Percentiles rank a stretch among this genome's conserved stretches.
phyloP scores from a whole-genome alignment of 2,888 invertebrate species.

The Epirrita christyi region DNA sequence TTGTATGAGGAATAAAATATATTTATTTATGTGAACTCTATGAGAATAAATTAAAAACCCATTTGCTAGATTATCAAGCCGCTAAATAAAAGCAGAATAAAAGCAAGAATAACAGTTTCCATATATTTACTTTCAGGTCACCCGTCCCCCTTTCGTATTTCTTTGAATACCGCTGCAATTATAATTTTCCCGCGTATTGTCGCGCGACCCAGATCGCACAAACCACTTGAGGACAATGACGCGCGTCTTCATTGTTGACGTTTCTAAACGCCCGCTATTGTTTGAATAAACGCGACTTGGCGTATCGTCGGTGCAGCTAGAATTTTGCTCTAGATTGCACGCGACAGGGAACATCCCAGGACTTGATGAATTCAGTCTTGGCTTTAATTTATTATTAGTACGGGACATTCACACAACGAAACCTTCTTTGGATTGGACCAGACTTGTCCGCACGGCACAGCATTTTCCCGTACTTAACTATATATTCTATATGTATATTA shows the following conservation, averaged over 20 bases:
- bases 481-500: no score
- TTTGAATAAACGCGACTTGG: conserved; percentile 42
- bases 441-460: no score
- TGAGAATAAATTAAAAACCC: neutral
- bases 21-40: no score
- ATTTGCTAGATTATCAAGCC: neutral
- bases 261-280: conserved; percentile 47
- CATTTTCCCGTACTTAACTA: no score
- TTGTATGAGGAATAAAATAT: no score
- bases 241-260: conserved; percentile 45
- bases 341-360: conserved; percentile 4
- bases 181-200: conserved; percentile 41
- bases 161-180: conserved; percentile 42
- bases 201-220: conserved; percentile 37
- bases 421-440: no score
- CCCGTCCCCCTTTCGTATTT: conserved; percentile 32
- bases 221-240: conserved; percentile 41
- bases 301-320: conserved; percentile 21
- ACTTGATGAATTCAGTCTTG: neutral
- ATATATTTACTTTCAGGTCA: conserved; percentile 19
- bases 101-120: conserved; percentile 19
- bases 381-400: no score
- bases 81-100: conserved; percentile 2
- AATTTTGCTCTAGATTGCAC: conserved; percentile 24
- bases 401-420: no score